Base-by-base conservation (phyloP, 1,140 invertebrate species). In the Octopus sinensis region DNA sequence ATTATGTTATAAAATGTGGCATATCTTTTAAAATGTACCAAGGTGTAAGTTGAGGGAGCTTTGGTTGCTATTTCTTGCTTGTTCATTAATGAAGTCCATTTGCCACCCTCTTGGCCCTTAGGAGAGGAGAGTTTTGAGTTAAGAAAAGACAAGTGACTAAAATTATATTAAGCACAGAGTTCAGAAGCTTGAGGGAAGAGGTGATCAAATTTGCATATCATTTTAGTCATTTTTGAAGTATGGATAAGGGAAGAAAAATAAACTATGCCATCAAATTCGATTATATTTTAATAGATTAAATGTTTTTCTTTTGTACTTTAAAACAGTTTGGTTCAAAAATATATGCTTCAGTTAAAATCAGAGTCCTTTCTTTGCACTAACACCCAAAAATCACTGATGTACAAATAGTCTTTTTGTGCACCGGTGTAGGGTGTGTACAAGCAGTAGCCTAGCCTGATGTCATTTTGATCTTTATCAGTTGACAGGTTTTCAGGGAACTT, bases 401-500 rank as follows among this genome's bases (percentile, higher is more conserved):
- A n/a, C n/a, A 68, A 12, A 9, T 10, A 77, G 30, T 12, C 12
- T 12, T 12, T 17, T n/a, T 30, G 76, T 30, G 10, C 10, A 12
- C n/a, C 3, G 76, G 12, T 30, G 76, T 30, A 17, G 76, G 51
- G 76, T 78, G 30, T 53, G 30, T 78, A 1, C 76, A 12, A 78
- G 62, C 62, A 68, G 3, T 3, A 68, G 62, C 62, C 62, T 68
- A 68, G 12, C 62, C 30, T 43, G 30, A 43, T 43, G n/a, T 68
- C 62, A n/a, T 68, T 68, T 68, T 68, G 62, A 68, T 68, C 62
- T 68, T 68, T 68, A 68, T 68, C 62, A 68, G 62, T 68, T 68
- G 62, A 68, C 62, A 68, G 62, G 62, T 68, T n/a, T 68, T 68
- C 62, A 68, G n/a, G 62, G 62, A 68, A 68, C 62, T n/a, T 68